These are phyloP conservation scores for Takifugu bimaculatus DNA, from an alignment of 2,113 vertebrate species.

Conservation along the genomic window DNA sequence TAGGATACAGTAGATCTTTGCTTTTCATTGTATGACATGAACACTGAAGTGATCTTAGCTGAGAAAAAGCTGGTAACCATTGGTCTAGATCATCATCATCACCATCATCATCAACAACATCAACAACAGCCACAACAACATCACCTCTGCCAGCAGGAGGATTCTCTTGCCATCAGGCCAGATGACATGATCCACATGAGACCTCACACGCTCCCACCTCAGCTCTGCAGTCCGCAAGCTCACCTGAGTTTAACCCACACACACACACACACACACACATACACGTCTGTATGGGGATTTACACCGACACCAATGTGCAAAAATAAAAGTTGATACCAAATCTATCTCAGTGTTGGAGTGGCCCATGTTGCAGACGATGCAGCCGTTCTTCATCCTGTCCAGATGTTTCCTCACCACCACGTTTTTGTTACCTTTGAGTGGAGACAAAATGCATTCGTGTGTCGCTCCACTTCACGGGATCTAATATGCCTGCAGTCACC, in stretches of 20 bases:
- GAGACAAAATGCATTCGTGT: background rate
- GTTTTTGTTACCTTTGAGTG: conserved; percentile 85
- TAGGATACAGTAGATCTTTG: too few species aligned
- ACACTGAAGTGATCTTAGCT: too few species aligned
- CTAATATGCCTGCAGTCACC: conserved; percentile 68
- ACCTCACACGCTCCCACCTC: conserved; percentile 87
- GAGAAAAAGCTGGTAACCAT: background rate
- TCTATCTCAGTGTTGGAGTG: conserved; percentile 95
- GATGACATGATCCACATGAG: conserved; percentile 92
- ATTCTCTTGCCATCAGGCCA: conserved; percentile 94
- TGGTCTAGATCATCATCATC: too few species aligned
- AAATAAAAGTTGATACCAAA: conserved; percentile 74
- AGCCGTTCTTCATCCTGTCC: conserved; percentile 90
- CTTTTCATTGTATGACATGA: too few species aligned
- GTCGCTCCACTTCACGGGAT: background rate
- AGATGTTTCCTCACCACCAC: conserved; percentile 87
- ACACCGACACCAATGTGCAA: background rate
- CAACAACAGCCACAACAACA: background rate
- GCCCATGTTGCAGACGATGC: conserved; percentile 95
- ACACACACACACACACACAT: background rate
- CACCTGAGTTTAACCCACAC: conserved; percentile 62
- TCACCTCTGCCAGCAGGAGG: conserved; percentile 89
- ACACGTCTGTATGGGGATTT: background rate
- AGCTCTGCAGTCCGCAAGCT: conserved; percentile 86
- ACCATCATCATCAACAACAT: too few species aligned